These are phyloP conservation scores for Nemopilema nomurai DNA, from an alignment of 30 jellyfish, hydroid and myxozoan genomes.

Conservation along the genomic window DNA sequence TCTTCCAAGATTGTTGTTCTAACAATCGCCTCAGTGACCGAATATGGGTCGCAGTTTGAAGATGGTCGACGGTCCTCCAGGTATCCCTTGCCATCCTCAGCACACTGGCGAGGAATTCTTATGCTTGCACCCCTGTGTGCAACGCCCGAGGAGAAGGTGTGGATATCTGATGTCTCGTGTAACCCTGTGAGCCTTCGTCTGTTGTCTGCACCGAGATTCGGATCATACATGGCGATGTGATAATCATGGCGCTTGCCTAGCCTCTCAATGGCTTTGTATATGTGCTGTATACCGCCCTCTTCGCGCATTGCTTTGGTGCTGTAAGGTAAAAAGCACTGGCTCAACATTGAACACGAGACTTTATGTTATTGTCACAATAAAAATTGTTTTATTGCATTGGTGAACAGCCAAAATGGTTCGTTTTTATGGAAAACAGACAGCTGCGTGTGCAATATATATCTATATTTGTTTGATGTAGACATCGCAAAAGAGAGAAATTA, in stretches of 20 bases:
- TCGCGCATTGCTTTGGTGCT: constrained; percentile 96
- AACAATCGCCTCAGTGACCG: constrained; percentile 96
- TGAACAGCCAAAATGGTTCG: no score
- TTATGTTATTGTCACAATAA: no score
- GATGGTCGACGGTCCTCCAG: constrained; percentile 98
- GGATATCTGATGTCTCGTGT: constrained; percentile 91
- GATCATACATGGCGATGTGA: constrained; percentile 94
- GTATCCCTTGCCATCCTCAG: constrained; percentile 98
- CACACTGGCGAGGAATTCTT: constrained; percentile 99
- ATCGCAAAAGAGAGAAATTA: no score
- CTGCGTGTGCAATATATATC: no score
- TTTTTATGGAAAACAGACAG: no score
- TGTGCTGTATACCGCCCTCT: constrained; percentile 94
- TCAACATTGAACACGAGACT: not conserved
- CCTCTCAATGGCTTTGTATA: constrained; percentile 89
- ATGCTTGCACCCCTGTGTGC: constrained; percentile 98
- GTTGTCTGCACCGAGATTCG: constrained; percentile 85
- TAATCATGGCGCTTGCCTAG: constrained; percentile 82
- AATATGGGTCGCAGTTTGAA: constrained; percentile 95
- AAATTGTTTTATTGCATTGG: no score
- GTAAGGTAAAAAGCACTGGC: not conserved
- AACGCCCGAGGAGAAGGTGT: constrained; percentile 92
- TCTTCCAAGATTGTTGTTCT: constrained; percentile 91
- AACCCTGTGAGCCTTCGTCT: constrained; percentile 92
- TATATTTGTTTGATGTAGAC: no score